These are phyloP conservation scores for Volucella zonaria DNA, from an alignment of 2,888 invertebrate genomes.

Conservation along the genomic window DNA sequence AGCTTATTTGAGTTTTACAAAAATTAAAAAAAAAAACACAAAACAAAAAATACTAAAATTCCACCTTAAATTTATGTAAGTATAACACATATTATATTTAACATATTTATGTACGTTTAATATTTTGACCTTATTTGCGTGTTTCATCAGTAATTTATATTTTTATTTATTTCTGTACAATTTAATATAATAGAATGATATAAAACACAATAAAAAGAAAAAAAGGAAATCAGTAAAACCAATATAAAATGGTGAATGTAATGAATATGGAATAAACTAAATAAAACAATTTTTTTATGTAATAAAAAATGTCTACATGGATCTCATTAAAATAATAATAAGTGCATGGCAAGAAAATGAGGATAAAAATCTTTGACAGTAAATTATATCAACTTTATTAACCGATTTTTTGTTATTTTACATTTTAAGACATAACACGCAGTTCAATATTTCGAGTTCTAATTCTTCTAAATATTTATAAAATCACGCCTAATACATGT, in stretches of 20 bases:
- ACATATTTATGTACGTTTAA: background rate
- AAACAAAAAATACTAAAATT: too few species aligned
- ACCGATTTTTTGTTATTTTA: too few species aligned
- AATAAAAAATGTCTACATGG: conserved; percentile 81
- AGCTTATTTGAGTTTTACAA: too few species aligned
- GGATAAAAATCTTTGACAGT: conserved; percentile 38
- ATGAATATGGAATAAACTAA: conserved; percentile 73
- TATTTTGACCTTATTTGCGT: conserved; percentile 5
- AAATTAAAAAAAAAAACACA: too few species aligned
- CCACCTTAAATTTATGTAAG: too few species aligned
- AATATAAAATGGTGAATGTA: conserved; percentile 70
- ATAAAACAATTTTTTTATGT: conserved; percentile 43
- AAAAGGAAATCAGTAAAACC: conserved; percentile 26
- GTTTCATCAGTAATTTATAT: background rate
- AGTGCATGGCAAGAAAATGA: conserved; percentile 70
- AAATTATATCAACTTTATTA: too few species aligned
- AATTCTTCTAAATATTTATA: too few species aligned
- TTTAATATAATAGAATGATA: conserved; percentile 10
- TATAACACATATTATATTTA: too few species aligned
- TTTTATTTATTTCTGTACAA: background rate
- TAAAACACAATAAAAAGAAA: background rate
- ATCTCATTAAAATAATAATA: conserved; percentile 79
- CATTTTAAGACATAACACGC: too few species aligned
- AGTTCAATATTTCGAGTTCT: too few species aligned
- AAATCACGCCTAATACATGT: too few species aligned